Conservation (phyloP, 1,140 invertebrate genomes). For the Zaprionus vittiger region DNA sequence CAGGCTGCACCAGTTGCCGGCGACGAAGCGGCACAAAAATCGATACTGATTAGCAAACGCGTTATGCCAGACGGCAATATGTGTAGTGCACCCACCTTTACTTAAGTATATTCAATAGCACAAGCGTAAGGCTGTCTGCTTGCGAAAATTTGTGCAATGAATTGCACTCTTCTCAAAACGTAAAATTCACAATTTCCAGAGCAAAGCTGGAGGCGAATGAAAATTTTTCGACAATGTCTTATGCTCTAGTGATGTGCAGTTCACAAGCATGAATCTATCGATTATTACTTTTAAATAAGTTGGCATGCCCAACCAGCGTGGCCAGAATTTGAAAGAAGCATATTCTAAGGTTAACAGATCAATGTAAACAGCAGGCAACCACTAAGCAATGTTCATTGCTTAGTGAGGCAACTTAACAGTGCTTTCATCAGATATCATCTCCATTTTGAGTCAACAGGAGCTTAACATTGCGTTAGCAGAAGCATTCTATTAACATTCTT, state of each 20-base stretch:
- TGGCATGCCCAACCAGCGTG: neutral
- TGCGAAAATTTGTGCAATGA: constrained; percentile 9
- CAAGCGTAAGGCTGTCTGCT: neutral
- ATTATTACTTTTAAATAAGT: neutral
- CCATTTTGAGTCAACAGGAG: constrained; percentile 2
- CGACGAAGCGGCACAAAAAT: constrained; percentile 31
- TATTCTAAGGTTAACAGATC: neutral
- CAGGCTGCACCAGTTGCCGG: constrained; percentile 23
- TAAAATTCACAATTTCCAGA: neutral
- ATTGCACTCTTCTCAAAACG: constrained; percentile 15
- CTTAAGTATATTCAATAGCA: neutral
- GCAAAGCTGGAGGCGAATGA: constrained; percentile 16
- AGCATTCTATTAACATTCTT: neutral
- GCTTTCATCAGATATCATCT: neutral
- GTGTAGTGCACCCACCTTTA: constrained; percentile 22
- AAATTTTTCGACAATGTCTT: constrained; percentile 40
- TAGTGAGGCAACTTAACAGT: neutral
- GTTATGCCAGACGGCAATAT: neutral
- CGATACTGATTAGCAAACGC: constrained; percentile 25
- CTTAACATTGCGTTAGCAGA: neutral
- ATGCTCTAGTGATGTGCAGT: constrained; percentile 16
- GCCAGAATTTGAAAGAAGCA: too few relatives aligned
- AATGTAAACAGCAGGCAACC: neutral
- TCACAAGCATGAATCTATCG: constrained; percentile 15
- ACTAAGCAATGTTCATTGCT: too few relatives aligned